Conservation (phyloP, 2,888 invertebrate genomes). For the Theristus sp. region DNA sequence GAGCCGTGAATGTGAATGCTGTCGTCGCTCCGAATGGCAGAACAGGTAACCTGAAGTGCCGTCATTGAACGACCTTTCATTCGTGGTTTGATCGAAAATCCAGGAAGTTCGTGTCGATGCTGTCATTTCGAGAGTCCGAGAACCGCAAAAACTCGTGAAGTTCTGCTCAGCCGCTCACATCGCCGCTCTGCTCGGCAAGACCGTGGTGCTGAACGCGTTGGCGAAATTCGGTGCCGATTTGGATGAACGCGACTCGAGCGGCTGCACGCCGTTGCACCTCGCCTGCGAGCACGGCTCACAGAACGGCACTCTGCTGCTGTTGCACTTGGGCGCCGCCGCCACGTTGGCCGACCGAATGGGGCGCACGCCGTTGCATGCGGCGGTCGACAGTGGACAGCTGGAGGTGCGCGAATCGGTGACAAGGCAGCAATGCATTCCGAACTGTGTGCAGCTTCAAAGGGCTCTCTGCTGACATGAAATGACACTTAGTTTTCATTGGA, state of each 20-base stretch:
- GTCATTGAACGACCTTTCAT: too few species aligned
- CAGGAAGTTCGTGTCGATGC: too few species aligned
- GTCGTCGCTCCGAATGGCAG: too few species aligned
- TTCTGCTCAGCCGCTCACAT: background rate
- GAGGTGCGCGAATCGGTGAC: background rate
- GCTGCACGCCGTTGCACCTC: slow-evolving; percentile 5
- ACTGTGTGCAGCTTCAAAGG: too few species aligned
- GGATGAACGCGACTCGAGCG: slow-evolving; percentile 4
- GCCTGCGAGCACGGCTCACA: background rate
- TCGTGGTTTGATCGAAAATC: too few species aligned
- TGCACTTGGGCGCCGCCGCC: background rate
- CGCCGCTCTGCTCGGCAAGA: background rate
- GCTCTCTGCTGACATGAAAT: too few species aligned
- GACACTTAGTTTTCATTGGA: too few species aligned
- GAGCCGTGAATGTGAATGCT: too few species aligned
- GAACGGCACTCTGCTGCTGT: background rate
- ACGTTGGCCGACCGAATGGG: background rate
- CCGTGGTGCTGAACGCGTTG: background rate
- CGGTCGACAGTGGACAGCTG: background rate
- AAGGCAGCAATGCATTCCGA: too few species aligned
- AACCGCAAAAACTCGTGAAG: too few species aligned
- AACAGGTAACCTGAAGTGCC: too few species aligned
- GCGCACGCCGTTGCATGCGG: background rate
- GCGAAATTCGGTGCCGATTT: slow-evolving; percentile 2
- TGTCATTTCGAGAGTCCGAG: too few species aligned